A percentile compares a stretch with the other conserved stretches of the same genome.
These are phyloP conservation scores for Cerastoderma edule DNA, from an alignment of 2,888 invertebrate species.

Conservation along the genomic window DNA sequence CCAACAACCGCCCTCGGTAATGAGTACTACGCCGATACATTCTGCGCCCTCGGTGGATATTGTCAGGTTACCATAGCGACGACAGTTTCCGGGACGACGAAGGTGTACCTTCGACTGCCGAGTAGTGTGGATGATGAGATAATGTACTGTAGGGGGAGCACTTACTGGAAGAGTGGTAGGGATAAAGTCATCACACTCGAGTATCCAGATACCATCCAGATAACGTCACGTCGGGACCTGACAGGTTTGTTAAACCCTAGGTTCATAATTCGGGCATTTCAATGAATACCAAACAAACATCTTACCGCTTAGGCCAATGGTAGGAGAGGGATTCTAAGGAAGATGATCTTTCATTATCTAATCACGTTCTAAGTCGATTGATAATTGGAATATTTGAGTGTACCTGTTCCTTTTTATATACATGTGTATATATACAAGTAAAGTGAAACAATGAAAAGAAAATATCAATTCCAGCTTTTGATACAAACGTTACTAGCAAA, in stretches of 20 bases:
- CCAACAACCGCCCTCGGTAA: conserved; percentile 23
- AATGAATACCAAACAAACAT: not conserved
- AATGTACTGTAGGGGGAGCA: conserved; percentile 32
- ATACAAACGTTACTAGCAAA: too few species aligned
- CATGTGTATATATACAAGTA: too few species aligned
- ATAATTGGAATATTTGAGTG: not conserved
- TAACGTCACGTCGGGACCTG: conserved; percentile 38
- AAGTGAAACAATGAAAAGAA: too few species aligned
- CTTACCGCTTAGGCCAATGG: too few species aligned
- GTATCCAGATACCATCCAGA: conserved; percentile 40
- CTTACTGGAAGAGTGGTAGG: conserved; percentile 17
- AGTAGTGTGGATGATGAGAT: conserved; percentile 33
- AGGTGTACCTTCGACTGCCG: conserved; percentile 42
- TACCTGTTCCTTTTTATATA: too few species aligned
- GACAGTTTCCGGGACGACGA: conserved; percentile 4
- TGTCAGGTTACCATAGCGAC: conserved; percentile 48
- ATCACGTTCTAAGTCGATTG: not conserved
- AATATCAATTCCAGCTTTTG: too few species aligned
- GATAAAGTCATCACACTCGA: conserved; percentile 29
- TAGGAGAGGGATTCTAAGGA: too few species aligned
- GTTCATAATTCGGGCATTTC: not conserved
- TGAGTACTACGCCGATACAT: conserved; percentile 50
- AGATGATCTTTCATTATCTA: not conserved
- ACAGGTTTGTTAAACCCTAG: conserved; percentile 30
- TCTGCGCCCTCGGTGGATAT: conserved; percentile 50